phyloP scores from a whole-genome alignment of 2,797 vertebrate genomes.

The Tadarida brasiliensis region DNA sequence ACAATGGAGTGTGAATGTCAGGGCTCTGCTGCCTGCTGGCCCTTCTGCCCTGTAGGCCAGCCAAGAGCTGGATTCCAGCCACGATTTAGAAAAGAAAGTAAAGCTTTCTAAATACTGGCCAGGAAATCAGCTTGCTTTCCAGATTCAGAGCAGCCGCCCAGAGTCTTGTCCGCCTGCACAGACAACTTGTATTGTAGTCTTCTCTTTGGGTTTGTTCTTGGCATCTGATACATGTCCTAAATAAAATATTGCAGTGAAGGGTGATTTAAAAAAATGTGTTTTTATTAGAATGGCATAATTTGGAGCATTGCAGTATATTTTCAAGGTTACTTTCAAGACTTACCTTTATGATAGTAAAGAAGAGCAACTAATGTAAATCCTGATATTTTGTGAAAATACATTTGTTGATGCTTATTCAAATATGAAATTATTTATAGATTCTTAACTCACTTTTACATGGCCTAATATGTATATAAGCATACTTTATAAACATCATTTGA shows the following conservation, averaged over 20 bases:
- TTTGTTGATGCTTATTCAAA: slow-evolving; percentile 44
- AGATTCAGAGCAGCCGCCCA: background rate
- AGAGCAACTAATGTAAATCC: slow-evolving; percentile 38
- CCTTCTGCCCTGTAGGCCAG: background rate
- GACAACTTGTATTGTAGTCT: background rate
- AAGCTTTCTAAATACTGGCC: slow-evolving; percentile 40
- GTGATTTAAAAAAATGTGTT: background rate
- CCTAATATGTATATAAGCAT: background rate
- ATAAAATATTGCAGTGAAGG: background rate
- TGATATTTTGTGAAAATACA: slow-evolving; percentile 48
- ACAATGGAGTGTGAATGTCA: background rate
- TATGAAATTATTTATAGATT: background rate
- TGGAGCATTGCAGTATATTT: slow-evolving; percentile 46
- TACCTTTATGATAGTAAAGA: slow-evolving; percentile 15
- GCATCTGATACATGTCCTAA: background rate
- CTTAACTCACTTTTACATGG: background rate
- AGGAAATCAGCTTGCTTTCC: background rate
- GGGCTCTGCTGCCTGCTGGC: background rate
- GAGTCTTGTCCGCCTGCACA: background rate
- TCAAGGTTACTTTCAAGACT: slow-evolving; percentile 27
- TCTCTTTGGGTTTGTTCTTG: slow-evolving; percentile 2
- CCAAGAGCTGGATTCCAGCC: background rate
- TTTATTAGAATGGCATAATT: background rate
- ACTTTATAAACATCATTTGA: background rate
- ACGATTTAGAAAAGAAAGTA: background rate